Percentiles rank a stretch among this genome's conserved stretches.
Conservation (phyloP, 1,140 invertebrate genomes). For the Bombus waltoni region DNA sequence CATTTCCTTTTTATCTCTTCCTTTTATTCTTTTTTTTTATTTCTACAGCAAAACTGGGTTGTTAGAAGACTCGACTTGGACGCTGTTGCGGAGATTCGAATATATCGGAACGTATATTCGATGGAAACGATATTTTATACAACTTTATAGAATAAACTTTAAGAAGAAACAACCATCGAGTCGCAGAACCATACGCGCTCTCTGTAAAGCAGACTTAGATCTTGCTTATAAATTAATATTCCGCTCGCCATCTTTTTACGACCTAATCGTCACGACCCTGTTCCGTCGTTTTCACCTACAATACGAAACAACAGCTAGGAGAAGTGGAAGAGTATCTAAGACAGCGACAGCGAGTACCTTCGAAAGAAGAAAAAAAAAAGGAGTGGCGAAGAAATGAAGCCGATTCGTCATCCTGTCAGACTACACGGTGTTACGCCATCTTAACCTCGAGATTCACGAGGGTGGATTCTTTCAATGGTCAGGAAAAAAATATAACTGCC, state of each 20-base stretch:
- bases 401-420: slow-evolving; percentile 66
- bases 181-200: too few relatives aligned
- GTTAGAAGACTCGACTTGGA: not conserved
- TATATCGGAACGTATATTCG: too few relatives aligned
- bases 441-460: slow-evolving; percentile 54
- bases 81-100: too few relatives aligned
- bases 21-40: not conserved
- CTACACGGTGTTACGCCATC: slow-evolving; percentile 38
- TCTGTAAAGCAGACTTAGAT: too few relatives aligned
- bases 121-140: too few relatives aligned
- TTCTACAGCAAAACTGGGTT: not conserved
- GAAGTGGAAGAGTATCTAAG: slow-evolving; percentile 3
- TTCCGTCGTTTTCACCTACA: too few relatives aligned
- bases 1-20: not conserved
- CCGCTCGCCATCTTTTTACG: too few relatives aligned
- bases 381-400: slow-evolving; percentile 35
- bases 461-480: slow-evolving; percentile 50
- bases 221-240: too few relatives aligned
- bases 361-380: slow-evolving; percentile 3
- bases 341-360: slow-evolving; percentile 35
- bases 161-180: too few relatives aligned
- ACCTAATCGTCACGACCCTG: too few relatives aligned
- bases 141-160: too few relatives aligned
- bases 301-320: slow-evolving; percentile 1
- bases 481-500: slow-evolving; percentile 45